Conservation (phyloP, 2,888 invertebrate species). For the Papilio protenor region DNA sequence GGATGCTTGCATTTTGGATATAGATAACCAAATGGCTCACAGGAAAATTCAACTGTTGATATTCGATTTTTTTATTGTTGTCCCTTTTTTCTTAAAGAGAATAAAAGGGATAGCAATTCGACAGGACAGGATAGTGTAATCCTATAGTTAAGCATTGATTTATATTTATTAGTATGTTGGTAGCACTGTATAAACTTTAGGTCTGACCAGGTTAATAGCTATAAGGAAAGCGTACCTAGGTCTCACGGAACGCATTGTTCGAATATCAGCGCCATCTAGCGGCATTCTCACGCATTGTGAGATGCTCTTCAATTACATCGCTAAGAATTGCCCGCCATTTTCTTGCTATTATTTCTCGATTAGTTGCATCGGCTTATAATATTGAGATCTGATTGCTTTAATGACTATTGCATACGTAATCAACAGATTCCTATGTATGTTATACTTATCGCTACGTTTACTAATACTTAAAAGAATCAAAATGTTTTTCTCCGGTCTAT, state of each 20-base stretch:
- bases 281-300: constrained; percentile 41
- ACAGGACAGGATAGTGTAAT: too few species aligned
- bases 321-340: constrained; percentile 37
- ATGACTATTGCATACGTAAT: background rate
- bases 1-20: background rate
- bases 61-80: too few species aligned
- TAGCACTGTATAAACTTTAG: background rate
- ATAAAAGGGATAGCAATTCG: too few species aligned
- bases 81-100: too few species aligned
- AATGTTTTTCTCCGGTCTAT: too few species aligned
- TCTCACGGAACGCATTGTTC: constrained; percentile 40
- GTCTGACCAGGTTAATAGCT: background rate
- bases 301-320: constrained; percentile 34
- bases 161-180: background rate
- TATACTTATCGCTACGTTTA: background rate
- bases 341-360: constrained; percentile 43
- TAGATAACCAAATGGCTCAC: too few species aligned
- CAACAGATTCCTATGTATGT: background rate
- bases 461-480: too few species aligned
- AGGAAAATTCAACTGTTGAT: too few species aligned
- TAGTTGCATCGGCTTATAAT: constrained; percentile 32
- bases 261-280: constrained; percentile 34
- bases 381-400: constrained; percentile 35
- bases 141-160: background rate
- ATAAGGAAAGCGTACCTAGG: constrained; percentile 32